Evolutionary conservation across 2,888 invertebrate genomes (phyloP).

Genomic region (Lasioglossum villosulum): DNA sequence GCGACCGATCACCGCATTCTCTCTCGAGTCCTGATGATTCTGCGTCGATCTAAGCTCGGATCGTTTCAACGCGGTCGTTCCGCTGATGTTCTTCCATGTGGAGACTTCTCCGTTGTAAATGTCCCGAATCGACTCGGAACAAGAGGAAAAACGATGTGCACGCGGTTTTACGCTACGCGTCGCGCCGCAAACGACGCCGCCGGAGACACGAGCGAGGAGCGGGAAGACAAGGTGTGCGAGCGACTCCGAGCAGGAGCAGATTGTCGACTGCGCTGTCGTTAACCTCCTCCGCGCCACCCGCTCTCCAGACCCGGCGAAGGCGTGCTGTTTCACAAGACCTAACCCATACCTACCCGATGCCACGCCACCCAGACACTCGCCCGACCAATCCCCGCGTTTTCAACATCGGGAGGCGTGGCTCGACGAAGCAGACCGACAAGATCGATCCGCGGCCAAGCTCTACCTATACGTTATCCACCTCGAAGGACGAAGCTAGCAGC

Average conservation of each 20-base stretch:
- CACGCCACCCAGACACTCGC: constrained; percentile 44
- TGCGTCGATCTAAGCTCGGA: neutral
- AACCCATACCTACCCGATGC: constrained; percentile 24
- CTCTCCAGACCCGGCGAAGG: constrained; percentile 41
- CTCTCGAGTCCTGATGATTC: neutral
- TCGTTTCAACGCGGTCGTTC: neutral
- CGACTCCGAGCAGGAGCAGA: constrained; percentile 78
- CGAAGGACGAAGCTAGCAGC: constrained; percentile 56
- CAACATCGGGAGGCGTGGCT: constrained; percentile 44
- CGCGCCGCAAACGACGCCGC: constrained; percentile 31
- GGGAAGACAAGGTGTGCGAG: constrained; percentile 70
- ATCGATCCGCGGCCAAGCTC: constrained; percentile 64
- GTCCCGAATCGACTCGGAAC: neutral
- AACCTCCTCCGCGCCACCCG: constrained; percentile 75
- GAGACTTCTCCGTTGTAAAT: too few relatives aligned
- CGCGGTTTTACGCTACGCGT: neutral
- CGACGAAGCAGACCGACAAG: constrained; percentile 57
- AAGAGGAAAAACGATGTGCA: too few relatives aligned
- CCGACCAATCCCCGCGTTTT: neutral
- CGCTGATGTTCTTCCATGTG: constrained; percentile 26
- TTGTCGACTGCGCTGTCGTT: constrained; percentile 79
- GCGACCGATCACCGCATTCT: constrained; percentile 58
- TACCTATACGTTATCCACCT: constrained; percentile 41
- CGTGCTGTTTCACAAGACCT: constrained; percentile 31
- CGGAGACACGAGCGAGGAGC: constrained; percentile 72